Base-by-base conservation (phyloP, 1,140 invertebrate species). In the Schlechtendalia chinensis region DNA sequence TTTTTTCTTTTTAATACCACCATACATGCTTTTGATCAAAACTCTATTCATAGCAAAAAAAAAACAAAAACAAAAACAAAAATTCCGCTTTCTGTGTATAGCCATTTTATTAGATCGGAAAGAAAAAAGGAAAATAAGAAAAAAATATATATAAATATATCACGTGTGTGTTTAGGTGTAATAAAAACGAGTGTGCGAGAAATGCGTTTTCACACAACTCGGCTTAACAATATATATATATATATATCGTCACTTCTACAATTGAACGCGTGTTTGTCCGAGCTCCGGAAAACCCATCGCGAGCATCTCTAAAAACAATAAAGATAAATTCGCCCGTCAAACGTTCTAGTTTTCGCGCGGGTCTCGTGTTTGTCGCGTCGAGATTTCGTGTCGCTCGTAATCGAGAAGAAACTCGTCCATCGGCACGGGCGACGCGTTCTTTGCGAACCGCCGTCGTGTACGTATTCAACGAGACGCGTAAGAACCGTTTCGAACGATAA, bases 241-340 rank as follows among this genome's bases (percentile, higher is more conserved):
- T 39, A 39, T 39, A 39, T 39, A 29, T 65, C n/a, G 32, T 22
- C 19, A 19, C 10, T 39, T 32, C 12, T 17, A 32, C 17, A 5
- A 67, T 67, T 67, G 39, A 47, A 47, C n/a, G n/a, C n/a, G n/a
- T 47, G n/a, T 47, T 69, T 47, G 63, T 47, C 39, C 22, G 1
- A 47, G 32, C 8, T 6, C 65, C n/a, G 11, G 32, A 39, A 24
- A 10, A 19, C 6, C 39, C 6, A 50, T 27, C 0, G 12, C 63
- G 47, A 69, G 50, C 45, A 17, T 50, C 45, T 69, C 3, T 39
- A 16, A 47, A 69, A 69, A 24, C 22, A 69, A 69, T 69, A 69
- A 50, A 69, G 50, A 69, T 69, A 69, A 50, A 69, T 22, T 3
- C n/a, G 5, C 3, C 22, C 14, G 24, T 50, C 14, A 19, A 24